Percentiles rank a stretch among this genome's conserved stretches.
Evolutionary conservation across 2,797 vertebrate species (phyloP).

Genomic region (Scarus forsteni): DNA sequence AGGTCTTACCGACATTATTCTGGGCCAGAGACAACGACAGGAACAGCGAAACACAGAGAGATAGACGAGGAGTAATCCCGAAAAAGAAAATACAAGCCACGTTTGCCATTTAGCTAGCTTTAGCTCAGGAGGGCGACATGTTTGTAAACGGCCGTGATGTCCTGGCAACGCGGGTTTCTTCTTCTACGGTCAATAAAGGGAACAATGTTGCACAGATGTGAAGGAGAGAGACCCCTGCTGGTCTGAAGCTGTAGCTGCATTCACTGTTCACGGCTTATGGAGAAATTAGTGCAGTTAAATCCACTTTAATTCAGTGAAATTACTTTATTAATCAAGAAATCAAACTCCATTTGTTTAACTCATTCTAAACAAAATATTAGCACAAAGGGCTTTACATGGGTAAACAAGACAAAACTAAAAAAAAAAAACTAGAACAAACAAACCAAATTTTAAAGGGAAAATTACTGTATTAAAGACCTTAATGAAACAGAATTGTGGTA

Average conservation of each 20-base stretch:
- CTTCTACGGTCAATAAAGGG: conserved; percentile 6
- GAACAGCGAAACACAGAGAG: conserved; percentile 42
- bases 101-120: conserved; percentile 60
- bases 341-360: too few relatives aligned
- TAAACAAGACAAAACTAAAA: too few relatives aligned
- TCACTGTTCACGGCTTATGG: too few relatives aligned
- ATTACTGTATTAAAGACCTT: too few relatives aligned
- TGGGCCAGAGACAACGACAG: conserved; percentile 36
- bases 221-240: conserved; percentile 27
- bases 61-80: not conserved
- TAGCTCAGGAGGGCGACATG: conserved; percentile 48
- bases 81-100: not conserved
- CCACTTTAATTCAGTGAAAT: too few relatives aligned
- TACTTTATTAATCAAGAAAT: too few relatives aligned
- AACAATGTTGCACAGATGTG: rapidly evolving
- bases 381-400: too few relatives aligned
- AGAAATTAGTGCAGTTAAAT: too few relatives aligned
- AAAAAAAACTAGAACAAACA: too few relatives aligned
- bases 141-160: conserved; percentile 58
- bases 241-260: not conserved
- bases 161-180: conserved; percentile 68
- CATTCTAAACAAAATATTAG: too few relatives aligned
- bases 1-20: conserved; percentile 74
- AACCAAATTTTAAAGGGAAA: too few relatives aligned
- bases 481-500: too few relatives aligned